Evolutionary conservation across 2,113 vertebrate species (phyloP).

Genomic region (Vireo altiloquus): DNA sequence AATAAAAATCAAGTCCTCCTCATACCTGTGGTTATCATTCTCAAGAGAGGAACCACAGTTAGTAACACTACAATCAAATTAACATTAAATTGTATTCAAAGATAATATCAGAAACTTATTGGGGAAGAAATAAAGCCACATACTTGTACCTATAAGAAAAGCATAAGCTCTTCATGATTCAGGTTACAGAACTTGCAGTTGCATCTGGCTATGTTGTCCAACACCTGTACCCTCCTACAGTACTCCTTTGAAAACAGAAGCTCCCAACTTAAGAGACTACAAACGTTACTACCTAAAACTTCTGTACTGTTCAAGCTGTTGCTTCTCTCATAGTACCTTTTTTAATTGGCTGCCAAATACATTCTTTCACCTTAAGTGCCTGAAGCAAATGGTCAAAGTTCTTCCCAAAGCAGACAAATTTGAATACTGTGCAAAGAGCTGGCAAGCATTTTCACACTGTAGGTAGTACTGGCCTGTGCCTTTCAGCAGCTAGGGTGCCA

Average conservation of each 20-base stretch:
- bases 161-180: neutral
- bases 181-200: neutral
- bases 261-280: neutral
- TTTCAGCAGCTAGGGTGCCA: neutral
- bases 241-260: neutral
- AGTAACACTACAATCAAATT: neutral
- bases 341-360: neutral
- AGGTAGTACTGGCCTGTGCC: neutral
- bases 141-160: neutral
- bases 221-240: neutral
- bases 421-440: neutral
- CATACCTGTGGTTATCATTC: neutral
- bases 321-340: neutral
- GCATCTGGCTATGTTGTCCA: neutral
- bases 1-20: neutral
- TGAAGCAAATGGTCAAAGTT: neutral
- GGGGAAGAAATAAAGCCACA: neutral
- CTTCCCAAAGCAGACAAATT: neutral
- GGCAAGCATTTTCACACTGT: neutral
- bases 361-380: neutral
- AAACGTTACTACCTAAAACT: neutral
- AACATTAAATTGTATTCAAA: neutral
- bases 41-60: neutral
- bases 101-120: neutral
- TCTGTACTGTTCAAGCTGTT: neutral